Base-by-base conservation (phyloP, 1,140 invertebrate genomes). In the Ips typographus region DNA sequence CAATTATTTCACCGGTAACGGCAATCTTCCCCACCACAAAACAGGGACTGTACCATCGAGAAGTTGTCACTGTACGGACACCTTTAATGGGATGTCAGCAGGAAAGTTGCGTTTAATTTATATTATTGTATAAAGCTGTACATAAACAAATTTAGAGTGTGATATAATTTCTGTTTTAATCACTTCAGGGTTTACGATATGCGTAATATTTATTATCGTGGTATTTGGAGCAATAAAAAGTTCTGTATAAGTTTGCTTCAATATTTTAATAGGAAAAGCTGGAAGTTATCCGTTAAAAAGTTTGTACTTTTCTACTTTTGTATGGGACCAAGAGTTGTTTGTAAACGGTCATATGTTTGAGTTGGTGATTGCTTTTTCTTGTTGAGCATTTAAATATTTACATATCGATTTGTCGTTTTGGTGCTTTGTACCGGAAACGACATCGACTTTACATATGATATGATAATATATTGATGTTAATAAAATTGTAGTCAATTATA, bases 21-120 rank as follows among this genome's bases (percentile, higher is more conserved):
- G 72, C 77, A 22, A 67, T 78, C 6, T 78, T 80, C 65, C 77
- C 75, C 5, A 55, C 73, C 42, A 55, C 72, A 37, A 80, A 78
- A 69, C 77, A 73, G 7, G 73, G 67, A n/a, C 47, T 79, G 6
- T 79, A 80, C 64, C 79, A 83, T 74, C 82, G 90, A 70, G 92
- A 94, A 80, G 89, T 93, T 5, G 91, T 94, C 8, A 93, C 92
- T 2, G 91, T 92, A 22, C 84, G 91, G 73, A 93, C 91, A 40
- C 92, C 91, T 1, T 81, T 94, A 1, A 89, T 93, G 80, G 88
- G 87, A 63, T 91, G 89, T 56, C 90, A 91, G 77, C 91, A 93
- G 78, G 92, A 94, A 78, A 93, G 91, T 77, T 93, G 91, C 79
- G 92, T 94, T 80, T 94, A 92, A 87, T 7, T 61, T 44, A 22